A percentile compares a stretch with the other conserved stretches of the same genome.
phyloP scores from a whole-genome alignment of 2,888 invertebrate species.

The Noctua fimbriata region DNA sequence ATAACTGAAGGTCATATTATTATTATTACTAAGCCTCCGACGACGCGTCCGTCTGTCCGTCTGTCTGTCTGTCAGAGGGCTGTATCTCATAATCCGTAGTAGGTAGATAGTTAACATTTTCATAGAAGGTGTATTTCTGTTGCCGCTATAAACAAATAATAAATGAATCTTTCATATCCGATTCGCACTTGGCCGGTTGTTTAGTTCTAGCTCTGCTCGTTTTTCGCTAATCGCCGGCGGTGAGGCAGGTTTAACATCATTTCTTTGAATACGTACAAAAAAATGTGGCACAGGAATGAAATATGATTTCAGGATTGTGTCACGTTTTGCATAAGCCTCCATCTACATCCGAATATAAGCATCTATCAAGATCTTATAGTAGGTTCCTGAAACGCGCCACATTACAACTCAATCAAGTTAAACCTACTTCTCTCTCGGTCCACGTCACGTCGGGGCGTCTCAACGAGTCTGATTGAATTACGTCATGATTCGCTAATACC shows the following conservation, averaged over 20 bases:
- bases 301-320: too few relatives aligned
- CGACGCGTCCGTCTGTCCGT: too few relatives aligned
- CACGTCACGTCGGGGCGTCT: slow-evolving; percentile 13
- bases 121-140: too few relatives aligned
- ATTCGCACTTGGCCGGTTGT: too few relatives aligned
- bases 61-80: too few relatives aligned
- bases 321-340: neutral
- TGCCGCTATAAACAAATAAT: too few relatives aligned
- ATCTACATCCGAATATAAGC: neutral
- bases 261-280: neutral
- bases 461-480: slow-evolving; percentile 60
- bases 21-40: too few relatives aligned
- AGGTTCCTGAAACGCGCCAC: slow-evolving; percentile 8
- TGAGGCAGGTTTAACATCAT: neutral
- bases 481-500: slow-evolving; percentile 63
- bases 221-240: neutral
- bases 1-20: neutral
- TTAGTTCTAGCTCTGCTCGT: neutral
- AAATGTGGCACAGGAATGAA: too few relatives aligned
- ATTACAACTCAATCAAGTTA: slow-evolving; percentile 43
- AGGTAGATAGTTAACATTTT: too few relatives aligned
- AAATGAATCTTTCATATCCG: too few relatives aligned
- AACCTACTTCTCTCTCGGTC: slow-evolving; percentile 32
- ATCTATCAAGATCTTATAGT: slow-evolving; percentile 13
- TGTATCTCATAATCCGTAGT: too few relatives aligned